Evolutionary conservation across 2,113 vertebrate genomes (phyloP), one percentile per base, ranked within the genome.

Genomic region (Hippocampus guttulatus): DNA sequence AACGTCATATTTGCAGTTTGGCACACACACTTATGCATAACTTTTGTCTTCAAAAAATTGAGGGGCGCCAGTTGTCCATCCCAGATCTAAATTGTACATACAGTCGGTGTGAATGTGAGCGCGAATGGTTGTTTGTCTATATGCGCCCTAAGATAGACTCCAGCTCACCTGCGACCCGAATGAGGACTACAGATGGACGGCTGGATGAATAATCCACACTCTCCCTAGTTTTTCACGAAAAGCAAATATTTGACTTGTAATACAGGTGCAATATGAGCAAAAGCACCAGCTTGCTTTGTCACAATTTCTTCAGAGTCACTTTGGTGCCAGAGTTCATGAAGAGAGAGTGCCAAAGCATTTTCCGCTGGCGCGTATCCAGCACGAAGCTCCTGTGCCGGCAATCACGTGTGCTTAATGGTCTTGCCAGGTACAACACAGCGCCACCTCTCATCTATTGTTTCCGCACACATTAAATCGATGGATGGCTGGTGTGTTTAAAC

Each of bases 381-480:
- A 49, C 60, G 62, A 71, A 71, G 68, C 47, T 38, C 68, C 57
- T 73, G 57, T 62, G 69, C 69, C 64, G 60, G 60, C 25, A 71
- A 67, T 74, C 58, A 71, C 61, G 68, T 69, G 66, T 51, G 49
- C 55, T 75, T 75, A 61, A 73, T 43, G 69, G 69, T 30, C 64
- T 38, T 51, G 65, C 71, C 69, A 69, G 70, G 64, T 63, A 61
- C 14, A 62, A 54, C 64, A 25, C 43, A 54, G 27, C 5, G 3
- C 16, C 62, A 55, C 33, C 40, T 67, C 70, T 40, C 52, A 60
- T 47, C 43, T n/a, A 33, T 41, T 45, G 14, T 64, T 23, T 45
- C 65, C 41, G 15, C 51, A 8, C 8, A 49, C 52, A 55, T 71
- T n/a, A 30, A 63, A 61, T 43, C 23, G 23, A 23, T 58, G 16